Percentiles rank a stretch among this genome's conserved stretches.
These are phyloP conservation scores for Sitodiplosis mosellana DNA, from an alignment of 1,140 invertebrate species.

Conservation along the genomic window DNA sequence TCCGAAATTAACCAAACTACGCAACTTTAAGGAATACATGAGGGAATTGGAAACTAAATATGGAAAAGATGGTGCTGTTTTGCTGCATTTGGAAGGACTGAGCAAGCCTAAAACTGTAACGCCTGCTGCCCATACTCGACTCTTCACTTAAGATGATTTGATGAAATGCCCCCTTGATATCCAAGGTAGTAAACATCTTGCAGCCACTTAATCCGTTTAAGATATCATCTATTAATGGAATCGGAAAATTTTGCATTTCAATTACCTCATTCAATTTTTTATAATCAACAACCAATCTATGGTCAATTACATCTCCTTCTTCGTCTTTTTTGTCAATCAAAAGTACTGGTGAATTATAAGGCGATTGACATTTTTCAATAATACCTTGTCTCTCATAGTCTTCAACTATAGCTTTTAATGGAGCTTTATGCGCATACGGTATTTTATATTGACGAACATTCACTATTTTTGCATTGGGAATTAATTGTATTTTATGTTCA, in stretches of 20 bases:
- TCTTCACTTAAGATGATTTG: constrained; percentile 23
- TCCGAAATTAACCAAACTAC: too few species aligned
- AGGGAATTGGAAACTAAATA: too few species aligned
- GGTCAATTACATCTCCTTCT: constrained; percentile 5
- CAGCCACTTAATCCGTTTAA: constrained; percentile 20
- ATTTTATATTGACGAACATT: neutral
- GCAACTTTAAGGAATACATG: too few species aligned
- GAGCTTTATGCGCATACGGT: neutral
- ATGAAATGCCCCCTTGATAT: constrained; percentile 25
- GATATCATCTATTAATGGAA: constrained; percentile 27
- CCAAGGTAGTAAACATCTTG: constrained; percentile 22
- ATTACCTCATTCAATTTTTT: constrained; percentile 17
- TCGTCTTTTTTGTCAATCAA: constrained; percentile 8
- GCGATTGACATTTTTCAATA: constrained; percentile 3
- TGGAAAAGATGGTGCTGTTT: too few species aligned
- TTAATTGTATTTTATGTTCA: neutral
- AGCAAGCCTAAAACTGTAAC: too few species aligned
- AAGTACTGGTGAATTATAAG: constrained; percentile 8
- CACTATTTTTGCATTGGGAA: neutral
- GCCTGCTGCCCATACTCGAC: too few species aligned
- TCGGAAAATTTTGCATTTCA: constrained; percentile 22
- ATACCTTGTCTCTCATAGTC: constrained; percentile 5
- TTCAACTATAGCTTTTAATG: constrained; percentile 3
- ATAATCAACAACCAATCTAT: constrained; percentile 18
- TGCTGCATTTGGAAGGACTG: too few species aligned